phyloP scores from a whole-genome alignment of 2,888 invertebrate species.

The Scrobipalpa costella region DNA sequence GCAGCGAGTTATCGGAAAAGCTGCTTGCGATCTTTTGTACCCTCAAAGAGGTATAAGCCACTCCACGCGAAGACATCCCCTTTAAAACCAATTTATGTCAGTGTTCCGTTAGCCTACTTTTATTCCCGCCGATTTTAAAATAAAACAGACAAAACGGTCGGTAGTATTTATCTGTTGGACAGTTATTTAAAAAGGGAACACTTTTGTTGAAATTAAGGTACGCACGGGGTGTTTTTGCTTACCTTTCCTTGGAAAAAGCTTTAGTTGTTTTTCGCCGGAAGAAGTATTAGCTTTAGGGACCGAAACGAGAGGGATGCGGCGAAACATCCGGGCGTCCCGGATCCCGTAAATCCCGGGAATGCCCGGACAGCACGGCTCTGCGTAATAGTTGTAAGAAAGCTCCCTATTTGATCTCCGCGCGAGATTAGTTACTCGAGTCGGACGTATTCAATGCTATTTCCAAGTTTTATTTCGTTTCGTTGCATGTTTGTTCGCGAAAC shows the following conservation, averaged over 20 bases:
- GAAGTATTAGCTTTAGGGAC: slow-evolving; percentile 28
- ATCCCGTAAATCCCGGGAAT: slow-evolving; percentile 31
- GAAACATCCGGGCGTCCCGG: slow-evolving; percentile 28
- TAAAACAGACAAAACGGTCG: slow-evolving; percentile 4
- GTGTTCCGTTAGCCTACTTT: slow-evolving; percentile 17
- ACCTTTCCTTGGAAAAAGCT: slow-evolving; percentile 15
- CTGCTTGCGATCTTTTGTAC: slow-evolving; percentile 48
- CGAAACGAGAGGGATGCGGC: slow-evolving; percentile 31
- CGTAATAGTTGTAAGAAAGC: slow-evolving; percentile 30
- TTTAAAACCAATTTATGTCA: slow-evolving; percentile 36
- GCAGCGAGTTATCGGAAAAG: slow-evolving; percentile 49
- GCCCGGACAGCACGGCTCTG: slow-evolving; percentile 25
- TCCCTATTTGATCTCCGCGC: slow-evolving; percentile 30
- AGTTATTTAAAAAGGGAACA: slow-evolving; percentile 16
- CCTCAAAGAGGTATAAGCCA: slow-evolving; percentile 48
- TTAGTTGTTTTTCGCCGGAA: slow-evolving; percentile 26
- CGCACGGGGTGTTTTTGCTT: not conserved
- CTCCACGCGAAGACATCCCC: slow-evolving; percentile 34
- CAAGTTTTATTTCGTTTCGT: slow-evolving; percentile 26
- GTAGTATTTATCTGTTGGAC: slow-evolving; percentile 1
- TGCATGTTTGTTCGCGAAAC: slow-evolving; percentile 11
- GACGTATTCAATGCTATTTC: slow-evolving; percentile 29
- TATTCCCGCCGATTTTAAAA: not conserved
- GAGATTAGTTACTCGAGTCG: slow-evolving; percentile 32
- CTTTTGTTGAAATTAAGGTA: slow-evolving; percentile 21